Conservation (phyloP, 2,797 vertebrate genomes). For the Furcifer pardalis region DNA sequence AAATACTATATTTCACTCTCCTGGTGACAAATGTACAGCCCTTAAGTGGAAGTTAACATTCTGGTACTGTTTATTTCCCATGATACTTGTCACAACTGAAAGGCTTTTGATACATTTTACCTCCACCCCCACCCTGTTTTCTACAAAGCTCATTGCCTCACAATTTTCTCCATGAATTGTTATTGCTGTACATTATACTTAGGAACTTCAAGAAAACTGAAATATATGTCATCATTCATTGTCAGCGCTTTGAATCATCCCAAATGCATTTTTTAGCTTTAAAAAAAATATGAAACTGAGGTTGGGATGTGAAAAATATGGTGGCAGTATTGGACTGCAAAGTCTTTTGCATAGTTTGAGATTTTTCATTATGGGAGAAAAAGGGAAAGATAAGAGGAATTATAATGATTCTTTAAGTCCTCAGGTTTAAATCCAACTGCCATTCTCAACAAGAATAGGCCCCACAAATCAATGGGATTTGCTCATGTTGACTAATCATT, state of each 20-base stretch:
- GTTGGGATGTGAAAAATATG: background rate
- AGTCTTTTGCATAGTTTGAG: background rate
- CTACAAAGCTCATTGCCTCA: conserved; percentile 34
- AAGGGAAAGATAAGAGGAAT: background rate
- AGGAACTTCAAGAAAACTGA: background rate
- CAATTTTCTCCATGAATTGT: conserved; percentile 41
- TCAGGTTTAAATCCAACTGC: no score
- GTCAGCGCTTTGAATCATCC: conserved; percentile 20
- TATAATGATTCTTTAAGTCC: background rate
- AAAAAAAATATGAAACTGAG: background rate
- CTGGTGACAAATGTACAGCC: conserved; percentile 34
- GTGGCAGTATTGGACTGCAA: background rate
- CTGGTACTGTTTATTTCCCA: conserved; percentile 23
- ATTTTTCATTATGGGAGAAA: background rate
- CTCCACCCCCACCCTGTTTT: conserved; percentile 21
- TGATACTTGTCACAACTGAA: conserved; percentile 6
- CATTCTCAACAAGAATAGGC: no score
- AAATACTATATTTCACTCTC: conserved; percentile 9
- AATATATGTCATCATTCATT: background rate
- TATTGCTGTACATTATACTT: conserved; percentile 20
- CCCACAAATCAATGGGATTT: no score
- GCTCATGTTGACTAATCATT: no score
- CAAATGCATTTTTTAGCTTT: conserved; percentile 14
- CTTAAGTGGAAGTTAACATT: conserved; percentile 42
- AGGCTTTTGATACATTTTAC: conserved; percentile 26